phyloP scores from a whole-genome alignment of 2,888 invertebrate genomes.

The Apodemia mormo region DNA sequence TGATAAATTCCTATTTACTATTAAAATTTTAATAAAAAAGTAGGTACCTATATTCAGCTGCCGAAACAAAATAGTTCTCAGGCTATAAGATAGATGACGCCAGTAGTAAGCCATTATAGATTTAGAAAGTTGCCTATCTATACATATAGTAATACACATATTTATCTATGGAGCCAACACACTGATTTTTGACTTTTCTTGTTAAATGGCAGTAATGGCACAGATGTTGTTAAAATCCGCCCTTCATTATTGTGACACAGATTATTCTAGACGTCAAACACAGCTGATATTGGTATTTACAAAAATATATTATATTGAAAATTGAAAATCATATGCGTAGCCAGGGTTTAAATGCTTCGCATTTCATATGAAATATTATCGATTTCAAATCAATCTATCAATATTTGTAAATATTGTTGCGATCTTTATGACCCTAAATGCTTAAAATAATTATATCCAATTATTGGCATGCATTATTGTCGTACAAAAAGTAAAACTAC shows the following conservation, averaged over 20 bases:
- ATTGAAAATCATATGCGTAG: no score
- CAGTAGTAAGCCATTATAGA: no score
- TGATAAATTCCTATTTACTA: no score
- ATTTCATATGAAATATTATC: no score
- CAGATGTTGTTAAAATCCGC: conserved; percentile 37
- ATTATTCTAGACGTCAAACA: conserved; percentile 35
- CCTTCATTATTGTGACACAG: conserved; percentile 27
- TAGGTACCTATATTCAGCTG: no score
- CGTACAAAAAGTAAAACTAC: no score
- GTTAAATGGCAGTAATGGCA: conserved; percentile 59
- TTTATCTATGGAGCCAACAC: conserved; percentile 70
- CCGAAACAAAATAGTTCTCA: no score
- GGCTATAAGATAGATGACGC: no score
- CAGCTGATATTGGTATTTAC: conserved; percentile 34
- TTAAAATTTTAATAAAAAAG: no score
- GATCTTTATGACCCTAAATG: neutral
- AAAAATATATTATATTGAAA: neutral
- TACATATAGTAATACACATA: no score
- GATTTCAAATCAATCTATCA: neutral
- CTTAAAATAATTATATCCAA: neutral
- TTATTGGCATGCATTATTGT: neutral
- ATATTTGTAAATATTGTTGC: neutral
- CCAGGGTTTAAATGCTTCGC: no score
- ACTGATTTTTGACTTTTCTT: conserved; percentile 60
- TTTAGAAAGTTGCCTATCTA: no score